Conservation (phyloP, 2,797 vertebrate species). For the Paedocypris micromegethes region DNA sequence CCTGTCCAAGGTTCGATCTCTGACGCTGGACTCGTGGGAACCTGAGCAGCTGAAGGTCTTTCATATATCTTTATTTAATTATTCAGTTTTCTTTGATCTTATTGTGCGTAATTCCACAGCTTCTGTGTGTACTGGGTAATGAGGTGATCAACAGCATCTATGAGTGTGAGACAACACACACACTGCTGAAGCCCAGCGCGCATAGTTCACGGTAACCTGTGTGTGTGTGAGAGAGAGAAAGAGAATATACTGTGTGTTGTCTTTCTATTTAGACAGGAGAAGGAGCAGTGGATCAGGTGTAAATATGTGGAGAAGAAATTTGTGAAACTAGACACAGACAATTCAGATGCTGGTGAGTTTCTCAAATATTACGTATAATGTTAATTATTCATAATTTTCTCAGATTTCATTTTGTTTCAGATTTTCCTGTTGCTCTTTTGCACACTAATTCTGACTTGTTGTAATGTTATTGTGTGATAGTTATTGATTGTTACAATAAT, state of each 20-base stretch:
- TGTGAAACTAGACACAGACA: conserved; percentile 38
- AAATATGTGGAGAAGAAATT: conserved; percentile 72
- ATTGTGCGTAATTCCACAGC: conserved; percentile 44
- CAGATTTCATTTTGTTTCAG: too few relatives aligned
- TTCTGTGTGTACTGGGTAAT: conserved; percentile 69
- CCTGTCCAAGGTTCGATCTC: conserved; percentile 70
- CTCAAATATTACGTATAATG: too few relatives aligned
- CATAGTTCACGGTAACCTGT: conserved; percentile 55
- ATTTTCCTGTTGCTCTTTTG: too few relatives aligned
- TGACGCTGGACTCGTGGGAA: conserved; percentile 75
- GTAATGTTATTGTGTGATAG: too few relatives aligned
- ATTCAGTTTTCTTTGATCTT: not conserved
- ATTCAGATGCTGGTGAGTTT: conserved; percentile 43
- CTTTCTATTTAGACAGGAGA: conserved; percentile 58
- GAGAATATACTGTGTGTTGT: too few relatives aligned
- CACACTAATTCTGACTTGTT: too few relatives aligned
- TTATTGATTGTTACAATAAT: too few relatives aligned
- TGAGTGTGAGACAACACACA: conserved; percentile 54
- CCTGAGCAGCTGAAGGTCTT: conserved; percentile 71
- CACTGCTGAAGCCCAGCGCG: conserved; percentile 54
- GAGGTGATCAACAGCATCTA: conserved; percentile 65
- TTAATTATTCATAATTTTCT: too few relatives aligned
- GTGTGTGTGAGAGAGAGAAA: too few relatives aligned
- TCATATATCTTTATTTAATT: not conserved
- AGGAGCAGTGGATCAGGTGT: conserved; percentile 67